These are phyloP conservation scores for Melieria picta DNA, from an alignment of 2,888 invertebrate species.

Conservation along the genomic window DNA sequence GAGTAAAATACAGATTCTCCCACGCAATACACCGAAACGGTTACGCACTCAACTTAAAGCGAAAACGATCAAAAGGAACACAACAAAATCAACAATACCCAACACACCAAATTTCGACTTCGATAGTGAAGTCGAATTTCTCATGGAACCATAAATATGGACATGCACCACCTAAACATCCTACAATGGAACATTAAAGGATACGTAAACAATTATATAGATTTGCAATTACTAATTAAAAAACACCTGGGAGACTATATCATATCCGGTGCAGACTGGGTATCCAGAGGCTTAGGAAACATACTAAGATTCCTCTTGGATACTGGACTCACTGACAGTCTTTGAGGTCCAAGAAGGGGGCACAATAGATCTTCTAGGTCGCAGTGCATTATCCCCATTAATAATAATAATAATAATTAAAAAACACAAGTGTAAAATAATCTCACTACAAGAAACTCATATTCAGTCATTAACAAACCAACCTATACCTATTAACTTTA, in stretches of 20 bases:
- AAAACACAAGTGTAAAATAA: conserved; percentile 9
- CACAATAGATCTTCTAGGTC: too few relatives aligned
- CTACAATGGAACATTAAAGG: conserved; percentile 24
- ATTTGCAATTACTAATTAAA: conserved; percentile 20
- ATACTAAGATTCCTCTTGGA: too few relatives aligned
- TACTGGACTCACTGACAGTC: too few relatives aligned
- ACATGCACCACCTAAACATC: neutral
- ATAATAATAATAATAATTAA: too few relatives aligned
- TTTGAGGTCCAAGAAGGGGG: too few relatives aligned
- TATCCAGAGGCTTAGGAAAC: too few relatives aligned
- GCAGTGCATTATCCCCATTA: too few relatives aligned
- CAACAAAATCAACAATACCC: neutral
- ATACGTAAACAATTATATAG: conserved; percentile 16
- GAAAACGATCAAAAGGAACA: conserved; percentile 4
- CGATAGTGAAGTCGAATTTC: neutral
- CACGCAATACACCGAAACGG: neutral
- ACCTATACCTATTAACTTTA: conserved; percentile 13
- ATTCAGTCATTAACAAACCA: neutral
- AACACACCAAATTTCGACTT: neutral
- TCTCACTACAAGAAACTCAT: conserved; percentile 22
- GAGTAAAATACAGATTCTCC: neutral
- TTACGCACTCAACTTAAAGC: conserved; percentile 6
- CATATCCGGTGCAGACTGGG: too few relatives aligned
- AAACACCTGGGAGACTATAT: too few relatives aligned
- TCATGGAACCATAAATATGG: neutral